These are phyloP conservation scores for Brienomyrus brachyistius DNA, from an alignment of 2,113 vertebrate species.

Conservation along the genomic window DNA sequence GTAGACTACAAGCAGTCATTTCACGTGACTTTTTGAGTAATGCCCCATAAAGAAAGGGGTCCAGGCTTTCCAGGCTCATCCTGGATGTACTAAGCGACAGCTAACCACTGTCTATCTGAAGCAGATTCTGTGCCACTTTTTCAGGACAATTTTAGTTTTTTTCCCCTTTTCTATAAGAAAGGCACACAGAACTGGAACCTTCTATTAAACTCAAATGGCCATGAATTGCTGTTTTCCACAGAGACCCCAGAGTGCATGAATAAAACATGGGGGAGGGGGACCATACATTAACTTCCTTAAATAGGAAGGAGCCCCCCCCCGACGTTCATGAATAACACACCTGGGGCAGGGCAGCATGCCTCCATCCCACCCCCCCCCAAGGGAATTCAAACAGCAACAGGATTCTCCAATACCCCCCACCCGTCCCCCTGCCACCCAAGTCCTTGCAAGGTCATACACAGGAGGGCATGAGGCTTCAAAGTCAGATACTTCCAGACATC, in stretches of 20 bases:
- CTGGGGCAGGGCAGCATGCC: conserved; percentile 46
- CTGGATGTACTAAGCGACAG: background rate
- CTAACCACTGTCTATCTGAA: background rate
- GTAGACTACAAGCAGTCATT: background rate
- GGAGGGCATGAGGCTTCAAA: background rate
- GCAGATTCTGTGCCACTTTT: background rate
- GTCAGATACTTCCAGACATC: background rate
- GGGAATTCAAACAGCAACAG: conserved; percentile 50
- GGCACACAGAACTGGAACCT: conserved; percentile 2
- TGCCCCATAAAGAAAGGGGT: background rate
- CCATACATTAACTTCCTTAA: conserved; percentile 54
- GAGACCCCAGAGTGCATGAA: conserved; percentile 49
- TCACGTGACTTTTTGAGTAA: background rate
- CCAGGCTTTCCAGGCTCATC: background rate
- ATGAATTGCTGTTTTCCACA: conserved; percentile 30
- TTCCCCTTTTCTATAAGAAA: background rate
- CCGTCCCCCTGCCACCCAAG: background rate
- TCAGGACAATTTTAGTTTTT: background rate
- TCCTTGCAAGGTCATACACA: background rate
- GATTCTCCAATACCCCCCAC: background rate
- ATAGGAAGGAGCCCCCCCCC: conserved; percentile 52
- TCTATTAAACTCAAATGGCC: conserved; percentile 27
- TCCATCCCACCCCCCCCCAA: conserved; percentile 26
- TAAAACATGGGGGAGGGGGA: conserved; percentile 54
- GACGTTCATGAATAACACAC: conserved; percentile 54